Evolutionary conservation across 2,888 invertebrate species (phyloP).

Genomic region (Drosophila mulleri): DNA sequence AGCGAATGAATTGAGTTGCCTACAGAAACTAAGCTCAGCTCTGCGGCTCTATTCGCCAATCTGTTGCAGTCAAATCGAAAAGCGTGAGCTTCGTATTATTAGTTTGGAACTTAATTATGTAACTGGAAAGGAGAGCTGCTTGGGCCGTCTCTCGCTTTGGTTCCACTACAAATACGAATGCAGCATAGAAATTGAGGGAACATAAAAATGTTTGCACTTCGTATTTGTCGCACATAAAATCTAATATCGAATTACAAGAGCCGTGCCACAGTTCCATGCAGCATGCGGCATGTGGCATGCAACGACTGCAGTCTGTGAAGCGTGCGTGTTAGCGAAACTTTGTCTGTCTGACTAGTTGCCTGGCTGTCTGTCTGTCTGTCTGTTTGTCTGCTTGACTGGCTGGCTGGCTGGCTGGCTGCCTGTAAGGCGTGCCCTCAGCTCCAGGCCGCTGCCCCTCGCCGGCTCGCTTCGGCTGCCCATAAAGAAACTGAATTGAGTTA

Average conservation of each 20-base stretch:
- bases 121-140: constrained; percentile 21
- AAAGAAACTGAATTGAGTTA: constrained; percentile 79
- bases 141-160: constrained; percentile 46
- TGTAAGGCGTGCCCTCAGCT: constrained; percentile 47
- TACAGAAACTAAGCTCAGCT: background rate
- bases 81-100: constrained; percentile 66
- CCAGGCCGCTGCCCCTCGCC: constrained; percentile 2
- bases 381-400: background rate
- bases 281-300: constrained; percentile 18
- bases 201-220: constrained; percentile 80
- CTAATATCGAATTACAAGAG: constrained; percentile 81
- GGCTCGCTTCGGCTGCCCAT: constrained; percentile 52
- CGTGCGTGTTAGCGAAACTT: constrained; percentile 70
- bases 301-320: constrained; percentile 25
- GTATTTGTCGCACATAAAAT: constrained; percentile 82
- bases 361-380: constrained; percentile 19
- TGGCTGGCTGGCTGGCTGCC: background rate
- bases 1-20: background rate
- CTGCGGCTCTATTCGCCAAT: background rate
- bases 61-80: constrained; percentile 22
- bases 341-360: constrained; percentile 34
- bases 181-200: constrained; percentile 69
- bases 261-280: constrained; percentile 32
- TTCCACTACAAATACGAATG: constrained; percentile 69
- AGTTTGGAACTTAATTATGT: constrained; percentile 67